These are phyloP conservation scores for Oligia fasciuncula DNA, from an alignment of 2,888 invertebrate species.

Conservation along the genomic window DNA sequence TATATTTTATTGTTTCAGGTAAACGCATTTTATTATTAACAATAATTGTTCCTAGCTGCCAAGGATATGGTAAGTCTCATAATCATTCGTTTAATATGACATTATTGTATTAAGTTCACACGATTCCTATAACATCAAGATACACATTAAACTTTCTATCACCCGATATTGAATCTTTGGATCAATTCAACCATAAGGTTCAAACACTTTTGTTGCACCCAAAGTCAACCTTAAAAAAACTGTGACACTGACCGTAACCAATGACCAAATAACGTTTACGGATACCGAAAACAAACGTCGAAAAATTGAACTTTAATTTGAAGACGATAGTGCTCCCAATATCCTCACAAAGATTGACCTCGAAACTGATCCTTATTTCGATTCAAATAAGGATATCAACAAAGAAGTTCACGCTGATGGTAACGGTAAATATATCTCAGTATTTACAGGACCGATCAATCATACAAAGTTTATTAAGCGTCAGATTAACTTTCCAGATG, in stretches of 20 bases:
- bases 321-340: slow-evolving; percentile 17
- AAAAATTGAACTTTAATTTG: slow-evolving; percentile 24
- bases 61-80: slow-evolving; percentile 45
- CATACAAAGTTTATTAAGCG: slow-evolving; percentile 81
- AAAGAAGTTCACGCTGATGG: slow-evolving; percentile 1
- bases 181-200: slow-evolving; percentile 82
- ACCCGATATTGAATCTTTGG: slow-evolving; percentile 59
- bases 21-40: slow-evolving; percentile 34
- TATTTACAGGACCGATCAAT: slow-evolving; percentile 77
- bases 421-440: slow-evolving; percentile 54
- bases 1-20: slow-evolving; percentile 60
- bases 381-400: slow-evolving; percentile 48
- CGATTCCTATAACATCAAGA: slow-evolving; percentile 25
- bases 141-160: slow-evolving; percentile 50
- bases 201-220: slow-evolving; percentile 74
- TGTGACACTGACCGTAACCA: slow-evolving; percentile 71
- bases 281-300: slow-evolving; percentile 1
- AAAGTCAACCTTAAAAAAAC: slow-evolving; percentile 77
- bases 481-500: slow-evolving; percentile 84
- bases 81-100: neutral
- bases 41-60: neutral
- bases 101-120: slow-evolving; percentile 9
- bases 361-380: slow-evolving; percentile 65
- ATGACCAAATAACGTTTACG: slow-evolving; percentile 58
- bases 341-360: neutral